Evolutionary conservation across 2,888 invertebrate genomes (phyloP).

Genomic region (Panzeria rudis): DNA sequence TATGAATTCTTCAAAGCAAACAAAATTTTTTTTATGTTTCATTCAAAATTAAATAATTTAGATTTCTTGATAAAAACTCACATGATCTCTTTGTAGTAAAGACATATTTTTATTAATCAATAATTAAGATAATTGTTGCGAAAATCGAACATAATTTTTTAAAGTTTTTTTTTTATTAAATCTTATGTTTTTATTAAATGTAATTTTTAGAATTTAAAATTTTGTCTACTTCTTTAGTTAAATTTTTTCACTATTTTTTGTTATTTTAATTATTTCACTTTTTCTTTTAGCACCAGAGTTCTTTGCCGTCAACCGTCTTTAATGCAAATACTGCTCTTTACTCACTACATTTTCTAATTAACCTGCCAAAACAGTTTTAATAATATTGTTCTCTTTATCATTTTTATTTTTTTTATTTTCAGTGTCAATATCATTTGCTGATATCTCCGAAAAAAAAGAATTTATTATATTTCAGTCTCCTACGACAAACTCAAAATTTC

Average conservation of each 20-base stretch:
- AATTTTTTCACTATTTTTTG: constrained; percentile 8
- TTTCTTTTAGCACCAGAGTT: constrained; percentile 30
- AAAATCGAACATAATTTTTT: neutral
- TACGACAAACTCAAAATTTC: neutral
- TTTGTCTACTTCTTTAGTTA: neutral
- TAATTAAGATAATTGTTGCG: neutral
- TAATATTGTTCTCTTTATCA: constrained; percentile 25
- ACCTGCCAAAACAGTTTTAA: constrained; percentile 45
- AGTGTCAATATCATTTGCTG: constrained; percentile 67
- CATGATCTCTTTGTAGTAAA: constrained; percentile 72
- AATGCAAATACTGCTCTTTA: constrained; percentile 53
- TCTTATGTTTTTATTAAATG: neutral
- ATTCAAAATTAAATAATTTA: constrained; percentile 21
- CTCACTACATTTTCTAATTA: constrained; percentile 31
- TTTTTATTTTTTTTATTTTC: constrained; percentile 45
- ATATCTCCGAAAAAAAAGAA: constrained; percentile 33
- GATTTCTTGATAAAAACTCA: constrained; percentile 67
- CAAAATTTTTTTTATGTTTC: neutral
- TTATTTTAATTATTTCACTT: constrained; percentile 4
- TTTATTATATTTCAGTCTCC: constrained; percentile 7
- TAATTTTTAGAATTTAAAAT: neutral
- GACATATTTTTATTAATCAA: constrained; percentile 66
- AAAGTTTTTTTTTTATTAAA: neutral
- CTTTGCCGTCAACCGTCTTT: constrained; percentile 55
- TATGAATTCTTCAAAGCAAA: neutral